Conservation (phyloP, 2,888 invertebrate species). For the Omphaloscelis lunosa region DNA sequence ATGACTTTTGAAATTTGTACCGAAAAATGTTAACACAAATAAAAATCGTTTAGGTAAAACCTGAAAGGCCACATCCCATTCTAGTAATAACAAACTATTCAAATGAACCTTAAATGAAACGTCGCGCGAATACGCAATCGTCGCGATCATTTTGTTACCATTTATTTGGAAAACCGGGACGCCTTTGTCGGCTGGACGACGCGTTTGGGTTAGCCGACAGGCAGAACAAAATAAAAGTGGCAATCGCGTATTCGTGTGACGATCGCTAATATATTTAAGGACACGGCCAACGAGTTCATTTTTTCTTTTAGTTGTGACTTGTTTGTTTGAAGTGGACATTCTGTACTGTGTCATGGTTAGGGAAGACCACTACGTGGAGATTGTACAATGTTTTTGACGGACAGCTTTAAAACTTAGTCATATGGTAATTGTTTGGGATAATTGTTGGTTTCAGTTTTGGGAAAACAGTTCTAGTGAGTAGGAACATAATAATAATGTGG, state of each 20-base stretch:
- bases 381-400: constrained; percentile 11
- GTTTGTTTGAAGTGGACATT: not conserved
- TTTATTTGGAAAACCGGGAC: not conserved
- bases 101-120: not conserved
- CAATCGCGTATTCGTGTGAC: no score
- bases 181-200: not conserved
- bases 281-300: not conserved
- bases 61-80: not conserved
- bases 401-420: constrained; percentile 8
- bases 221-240: not conserved
- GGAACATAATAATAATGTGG: not conserved
- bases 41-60: not conserved
- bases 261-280: not conserved
- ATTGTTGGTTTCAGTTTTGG: not conserved
- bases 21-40: no score
- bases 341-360: not conserved
- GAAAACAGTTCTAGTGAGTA: not conserved
- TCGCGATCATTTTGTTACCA: not conserved
- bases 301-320: not conserved
- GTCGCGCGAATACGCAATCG: not conserved
- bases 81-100: not conserved
- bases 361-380: not conserved
- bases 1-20: no score
- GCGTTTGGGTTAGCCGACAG: not conserved
- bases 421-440: constrained; percentile 27